Evolutionary conservation across 2,888 invertebrate genomes (phyloP), one percentile per base, ranked within the genome.

Genomic region (Chelonus formosanus): DNA sequence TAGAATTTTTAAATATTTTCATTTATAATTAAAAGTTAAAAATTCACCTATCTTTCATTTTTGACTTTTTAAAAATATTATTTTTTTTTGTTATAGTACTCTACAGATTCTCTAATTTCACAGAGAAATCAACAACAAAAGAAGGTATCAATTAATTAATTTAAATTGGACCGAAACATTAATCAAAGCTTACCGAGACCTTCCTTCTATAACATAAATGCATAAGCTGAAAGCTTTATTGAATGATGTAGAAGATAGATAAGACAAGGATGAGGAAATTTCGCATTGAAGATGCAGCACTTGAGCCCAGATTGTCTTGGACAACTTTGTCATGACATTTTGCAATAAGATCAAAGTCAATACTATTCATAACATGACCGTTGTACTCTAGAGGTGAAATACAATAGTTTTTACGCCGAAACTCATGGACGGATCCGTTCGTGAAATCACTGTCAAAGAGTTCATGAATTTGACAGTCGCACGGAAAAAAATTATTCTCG

Each of bases 371-470:
- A 52, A 90, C 89, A 71, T 91, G 89, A 0, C 94, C 94, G 73
- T 94, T 93, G 71, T 92, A 90, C 82, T 93, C 92, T 75, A 94
- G 86, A 66, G 95, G 94, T 20, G 94, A 94, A 79, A 95, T 94
- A 86, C 95, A 95, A 83, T 88, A 92, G 84, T 95, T 95, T 75
- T 90, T 90, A 58, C 85, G 85, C 53, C 87, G 86, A 57, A 84
- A 84, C 31, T 78, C 77, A 32, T 68, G 71, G 73, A 87, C 84
- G 69, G 89, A 89, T 35, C 89, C 89, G 78, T 92, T 89, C 32
- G 91, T 91, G 70, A 94, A 85, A 45, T 93, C 91, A 70, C 92
- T 92, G 64, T 90, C 90, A 62, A 94, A 85, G 43, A 95, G 88
- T 65, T 92, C 90, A 77, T 92, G 92, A 57, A 92, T 88, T 74